Percentiles rank a stretch among this genome's conserved stretches.
Evolutionary conservation across 2,888 invertebrate species (phyloP).

Genomic region (Isotomurus palustris): DNA sequence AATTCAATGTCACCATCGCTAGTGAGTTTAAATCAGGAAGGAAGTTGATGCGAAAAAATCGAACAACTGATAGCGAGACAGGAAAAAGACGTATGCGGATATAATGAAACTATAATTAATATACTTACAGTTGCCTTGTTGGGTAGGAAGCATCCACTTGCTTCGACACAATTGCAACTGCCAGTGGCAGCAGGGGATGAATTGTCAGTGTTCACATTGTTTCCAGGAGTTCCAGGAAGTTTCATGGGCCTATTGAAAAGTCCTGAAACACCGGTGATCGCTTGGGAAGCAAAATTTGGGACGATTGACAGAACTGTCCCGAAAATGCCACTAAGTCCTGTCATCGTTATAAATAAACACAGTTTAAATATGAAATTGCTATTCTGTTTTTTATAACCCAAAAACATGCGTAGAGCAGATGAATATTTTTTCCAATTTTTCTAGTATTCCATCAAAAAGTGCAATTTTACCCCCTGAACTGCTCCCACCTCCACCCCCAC

Average conservation of each 20-base stretch:
- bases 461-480: background rate
- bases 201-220: background rate
- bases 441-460: background rate
- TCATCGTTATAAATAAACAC: too few species aligned
- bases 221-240: conserved; percentile 11
- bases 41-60: too few species aligned
- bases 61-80: too few species aligned
- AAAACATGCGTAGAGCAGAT: too few species aligned
- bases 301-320: conserved; percentile 15
- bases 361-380: too few species aligned
- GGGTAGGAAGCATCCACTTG: conserved; percentile 19
- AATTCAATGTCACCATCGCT: too few species aligned
- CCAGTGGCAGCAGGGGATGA: background rate
- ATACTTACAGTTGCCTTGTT: conserved; percentile 20
- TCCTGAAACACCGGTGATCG: conserved; percentile 4
- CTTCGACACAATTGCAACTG: conserved; percentile 14
- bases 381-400: too few species aligned
- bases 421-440: background rate
- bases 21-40: too few species aligned
- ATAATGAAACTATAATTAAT: too few species aligned
- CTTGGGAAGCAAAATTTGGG: conserved; percentile 19
- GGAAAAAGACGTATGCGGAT: too few species aligned
- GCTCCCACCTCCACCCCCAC: conserved; percentile 18
- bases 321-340: conserved; percentile 14
- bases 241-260: background rate